Evolutionary conservation across 2,113 vertebrate species (phyloP), one percentile per base, ranked within the genome.

Genomic region (Corydoras maculifer): DNA sequence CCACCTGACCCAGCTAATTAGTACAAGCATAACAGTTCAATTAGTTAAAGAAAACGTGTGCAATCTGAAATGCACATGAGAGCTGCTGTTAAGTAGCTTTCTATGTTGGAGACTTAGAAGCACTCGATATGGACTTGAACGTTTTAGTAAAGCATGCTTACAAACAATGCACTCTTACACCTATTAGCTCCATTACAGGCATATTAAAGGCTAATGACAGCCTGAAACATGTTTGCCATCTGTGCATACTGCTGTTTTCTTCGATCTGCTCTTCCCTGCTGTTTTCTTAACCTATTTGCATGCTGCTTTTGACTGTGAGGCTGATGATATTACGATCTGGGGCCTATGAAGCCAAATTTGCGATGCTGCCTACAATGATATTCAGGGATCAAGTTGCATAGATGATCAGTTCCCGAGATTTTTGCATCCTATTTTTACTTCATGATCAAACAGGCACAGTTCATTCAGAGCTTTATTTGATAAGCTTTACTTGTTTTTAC

Each of bases 391-490:
- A 53, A 53, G 5, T 53, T 14, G 32, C 32, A 48, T 12, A 25
- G 53, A 12, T 18, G 14, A 9, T 15, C 29, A 12, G 35, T 13
- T 25, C 35, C 7, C 7, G 35, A 8, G 35, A 43, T 0, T 43
- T 4, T 43, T 43, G 35, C 7, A 43, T 43, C 35, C 18, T 43
- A 8, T 43, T 43, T 43, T 43, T 43, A 30, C 5, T 50, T 5
- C 13, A 15, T 13, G 43, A 57, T 25, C 65, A 57, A 32, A 30
- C 49, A 35, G 25, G 9, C 30, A 2, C n/a, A 29, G 32, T 55
- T 62, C 58, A 48, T 30, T 6, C 2, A 18, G 49, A 62, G 58
- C 67, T 58, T 50, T 57, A 71, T 70, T 48, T 29, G 60, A 30
- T 32, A 54, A 25, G 63, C 15, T 70, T 48, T n/a, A 18, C 13